Evolutionary conservation across 1,140 invertebrate genomes (phyloP).

Genomic region (Zaprionus davidi): DNA sequence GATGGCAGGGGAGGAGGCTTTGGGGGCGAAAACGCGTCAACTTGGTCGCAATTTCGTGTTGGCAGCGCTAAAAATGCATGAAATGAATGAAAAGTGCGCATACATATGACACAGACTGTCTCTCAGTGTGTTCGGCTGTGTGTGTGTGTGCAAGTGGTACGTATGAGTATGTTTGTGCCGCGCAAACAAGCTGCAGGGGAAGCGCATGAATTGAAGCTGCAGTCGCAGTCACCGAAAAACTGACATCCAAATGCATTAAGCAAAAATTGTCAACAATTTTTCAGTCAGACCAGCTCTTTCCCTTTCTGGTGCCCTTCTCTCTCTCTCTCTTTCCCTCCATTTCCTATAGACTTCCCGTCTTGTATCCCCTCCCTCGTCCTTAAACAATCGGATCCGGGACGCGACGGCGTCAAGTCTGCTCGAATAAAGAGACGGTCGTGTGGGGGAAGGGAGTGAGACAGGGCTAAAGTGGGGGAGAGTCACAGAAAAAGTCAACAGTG

Average conservation of each 20-base stretch:
- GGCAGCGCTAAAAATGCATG: constrained; percentile 65
- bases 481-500: constrained; percentile 38
- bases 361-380: constrained; percentile 25
- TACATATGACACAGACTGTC: constrained; percentile 47
- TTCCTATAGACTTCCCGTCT: not conserved
- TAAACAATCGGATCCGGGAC: constrained; percentile 57
- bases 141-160: constrained; percentile 19
- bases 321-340: constrained; percentile 19
- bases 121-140: constrained; percentile 15
- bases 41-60: constrained; percentile 64
- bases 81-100: constrained; percentile 59
- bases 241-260: constrained; percentile 79
- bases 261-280: constrained; percentile 82
- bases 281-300: constrained; percentile 41
- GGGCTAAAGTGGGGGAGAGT: not conserved
- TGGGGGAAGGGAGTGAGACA: not conserved
- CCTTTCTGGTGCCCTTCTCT: constrained; percentile 6
- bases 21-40: constrained; percentile 33
- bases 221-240: constrained; percentile 56
- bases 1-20: not conserved
- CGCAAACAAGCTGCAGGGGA: constrained; percentile 57
- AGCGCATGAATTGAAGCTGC: constrained; percentile 43
- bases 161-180: constrained; percentile 35
- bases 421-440: constrained; percentile 56
- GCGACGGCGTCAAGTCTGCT: constrained; percentile 73